These are phyloP conservation scores for Ectemnius continuus DNA, from an alignment of 2,888 invertebrate genomes.

Conservation along the genomic window DNA sequence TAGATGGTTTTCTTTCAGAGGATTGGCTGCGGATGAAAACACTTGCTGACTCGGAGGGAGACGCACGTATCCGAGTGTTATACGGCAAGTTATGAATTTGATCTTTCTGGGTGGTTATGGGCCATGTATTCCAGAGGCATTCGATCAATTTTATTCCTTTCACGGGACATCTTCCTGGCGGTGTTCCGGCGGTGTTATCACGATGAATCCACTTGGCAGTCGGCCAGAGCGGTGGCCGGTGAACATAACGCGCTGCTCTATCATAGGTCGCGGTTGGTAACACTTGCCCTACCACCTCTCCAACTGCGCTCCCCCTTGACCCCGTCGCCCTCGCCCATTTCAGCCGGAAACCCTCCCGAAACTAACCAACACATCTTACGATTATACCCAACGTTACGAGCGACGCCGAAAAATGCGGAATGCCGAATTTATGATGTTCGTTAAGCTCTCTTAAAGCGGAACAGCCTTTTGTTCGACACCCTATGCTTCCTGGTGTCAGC, in stretches of 20 bases:
- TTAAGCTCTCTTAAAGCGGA: background rate
- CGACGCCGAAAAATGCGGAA: background rate
- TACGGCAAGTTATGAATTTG: conserved; percentile 4
- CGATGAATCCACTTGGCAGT: conserved; percentile 10
- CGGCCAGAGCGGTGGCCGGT: conserved; percentile 2
- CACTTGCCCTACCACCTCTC: background rate
- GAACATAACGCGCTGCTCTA: conserved; percentile 9
- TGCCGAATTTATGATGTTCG: conserved; percentile 2
- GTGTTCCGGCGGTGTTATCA: conserved; percentile 5
- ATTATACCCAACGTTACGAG: background rate
- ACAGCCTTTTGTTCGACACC: too few species aligned
- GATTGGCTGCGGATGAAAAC: too few species aligned
- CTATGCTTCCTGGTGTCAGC: too few species aligned
- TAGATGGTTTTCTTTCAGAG: too few species aligned
- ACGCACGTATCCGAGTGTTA: background rate
- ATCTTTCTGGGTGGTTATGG: conserved; percentile 1
- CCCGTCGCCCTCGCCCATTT: background rate
- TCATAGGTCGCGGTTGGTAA: conserved; percentile 9
- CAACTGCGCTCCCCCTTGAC: background rate
- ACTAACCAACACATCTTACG: conserved; percentile 10
- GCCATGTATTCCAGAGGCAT: background rate
- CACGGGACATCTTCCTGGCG: conserved; percentile 7
- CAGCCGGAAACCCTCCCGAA: background rate
- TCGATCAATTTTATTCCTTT: conserved; percentile 10
- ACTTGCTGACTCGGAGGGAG: too few species aligned